Conservation (phyloP, 2,797 vertebrate species). For the Danio tinwini region DNA sequence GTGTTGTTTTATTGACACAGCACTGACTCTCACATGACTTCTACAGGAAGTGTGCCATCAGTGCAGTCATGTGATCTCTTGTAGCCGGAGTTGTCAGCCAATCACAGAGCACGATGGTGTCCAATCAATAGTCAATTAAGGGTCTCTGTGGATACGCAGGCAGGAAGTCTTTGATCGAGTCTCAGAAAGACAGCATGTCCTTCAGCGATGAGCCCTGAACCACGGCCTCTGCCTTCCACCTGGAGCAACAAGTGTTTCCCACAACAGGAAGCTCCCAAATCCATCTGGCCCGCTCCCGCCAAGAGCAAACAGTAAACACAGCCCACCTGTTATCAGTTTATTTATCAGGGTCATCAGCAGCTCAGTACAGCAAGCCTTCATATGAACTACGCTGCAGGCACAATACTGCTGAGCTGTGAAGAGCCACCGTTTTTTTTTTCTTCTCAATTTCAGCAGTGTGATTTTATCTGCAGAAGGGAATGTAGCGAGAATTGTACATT, state of each 20-base stretch:
- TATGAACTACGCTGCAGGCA: slow-evolving; percentile 2
- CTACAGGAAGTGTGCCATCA: slow-evolving; percentile 54
- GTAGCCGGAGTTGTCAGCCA: slow-evolving; percentile 54
- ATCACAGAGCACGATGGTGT: slow-evolving; percentile 70
- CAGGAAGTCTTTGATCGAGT: slow-evolving; percentile 84
- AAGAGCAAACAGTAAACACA: slow-evolving; percentile 72
- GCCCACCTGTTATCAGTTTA: slow-evolving; percentile 72
- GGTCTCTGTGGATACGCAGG: slow-evolving; percentile 81
- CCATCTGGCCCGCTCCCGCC: slow-evolving; percentile 65
- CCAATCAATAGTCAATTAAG: slow-evolving; percentile 88
- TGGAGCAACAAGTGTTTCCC: slow-evolving; percentile 66
- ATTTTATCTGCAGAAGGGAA: background rate
- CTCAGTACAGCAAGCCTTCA: slow-evolving; percentile 16
- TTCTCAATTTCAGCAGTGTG: background rate
- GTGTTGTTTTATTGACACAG: slow-evolving; percentile 19
- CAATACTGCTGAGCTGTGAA: background rate
- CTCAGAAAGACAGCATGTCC: slow-evolving; percentile 71
- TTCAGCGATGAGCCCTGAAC: slow-evolving; percentile 76
- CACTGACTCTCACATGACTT: slow-evolving; percentile 26
- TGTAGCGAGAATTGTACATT: slow-evolving; percentile 62
- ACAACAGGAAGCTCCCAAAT: slow-evolving; percentile 69
- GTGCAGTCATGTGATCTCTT: slow-evolving; percentile 59
- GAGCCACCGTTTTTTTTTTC: background rate
- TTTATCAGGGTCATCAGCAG: slow-evolving; percentile 65
- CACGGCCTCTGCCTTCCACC: slow-evolving; percentile 74